Conservation (phyloP, 2,113 vertebrate genomes). For the Nematolebias whitei region DNA sequence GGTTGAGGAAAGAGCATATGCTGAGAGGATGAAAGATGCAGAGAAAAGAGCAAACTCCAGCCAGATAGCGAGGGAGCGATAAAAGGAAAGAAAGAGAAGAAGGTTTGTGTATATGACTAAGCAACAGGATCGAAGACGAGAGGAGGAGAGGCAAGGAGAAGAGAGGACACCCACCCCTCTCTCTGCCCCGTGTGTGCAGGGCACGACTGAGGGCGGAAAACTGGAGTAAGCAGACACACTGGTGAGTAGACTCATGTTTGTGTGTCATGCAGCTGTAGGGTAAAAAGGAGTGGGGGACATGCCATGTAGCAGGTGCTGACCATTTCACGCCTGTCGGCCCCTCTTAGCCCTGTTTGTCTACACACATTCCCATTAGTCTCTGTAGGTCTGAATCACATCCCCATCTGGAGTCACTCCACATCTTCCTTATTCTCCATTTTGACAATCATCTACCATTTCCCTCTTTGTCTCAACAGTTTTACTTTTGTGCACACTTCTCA, state of each 20-base stretch:
- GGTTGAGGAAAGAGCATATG: conserved; percentile 61
- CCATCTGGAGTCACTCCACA: conserved; percentile 53
- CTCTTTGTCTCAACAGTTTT: conserved; percentile 1
- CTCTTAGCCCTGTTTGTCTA: conserved; percentile 70
- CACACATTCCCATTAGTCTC: conserved; percentile 63
- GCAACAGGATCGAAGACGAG: conserved; percentile 61
- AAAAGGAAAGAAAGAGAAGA: conserved; percentile 38
- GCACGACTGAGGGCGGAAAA: conserved; percentile 49
- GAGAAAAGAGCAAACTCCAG: conserved; percentile 58
- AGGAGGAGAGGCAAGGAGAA: conserved; percentile 51
- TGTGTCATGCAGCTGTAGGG: conserved; percentile 65
- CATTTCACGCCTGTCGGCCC: conserved; percentile 78
- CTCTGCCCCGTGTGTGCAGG: conserved; percentile 49
- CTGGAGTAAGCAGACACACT: conserved; percentile 32
- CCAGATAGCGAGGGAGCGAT: conserved; percentile 45
- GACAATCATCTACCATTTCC: conserved; percentile 6
- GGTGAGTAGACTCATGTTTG: conserved; percentile 29
- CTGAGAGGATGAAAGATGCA: conserved; percentile 63
- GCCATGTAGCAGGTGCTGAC: conserved; percentile 74
- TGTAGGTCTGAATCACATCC: conserved; percentile 43
- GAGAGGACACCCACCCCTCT: conserved; percentile 58
- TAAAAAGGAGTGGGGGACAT: conserved; percentile 46
- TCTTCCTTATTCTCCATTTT: conserved; percentile 13
- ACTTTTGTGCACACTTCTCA: conserved; percentile 1
- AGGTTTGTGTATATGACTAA: conserved; percentile 51